A percentile compares a stretch with the other conserved stretches of the same genome.
phyloP scores from a whole-genome alignment of 2,888 invertebrate species.

The Trissonchulus sp. region DNA sequence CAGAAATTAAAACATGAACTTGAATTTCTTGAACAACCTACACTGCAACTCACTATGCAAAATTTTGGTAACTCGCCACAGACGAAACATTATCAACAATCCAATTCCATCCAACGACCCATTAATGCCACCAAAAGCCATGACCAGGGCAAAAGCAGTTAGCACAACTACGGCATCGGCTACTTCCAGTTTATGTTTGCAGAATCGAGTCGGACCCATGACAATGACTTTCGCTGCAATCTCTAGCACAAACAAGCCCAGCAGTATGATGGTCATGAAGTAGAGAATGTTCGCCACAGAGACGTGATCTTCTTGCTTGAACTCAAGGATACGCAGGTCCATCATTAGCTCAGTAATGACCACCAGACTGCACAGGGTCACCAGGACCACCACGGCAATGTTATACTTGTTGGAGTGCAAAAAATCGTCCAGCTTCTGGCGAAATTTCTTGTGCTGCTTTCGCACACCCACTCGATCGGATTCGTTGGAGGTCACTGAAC shows the following conservation, averaged over 20 bases:
- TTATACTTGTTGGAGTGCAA: constrained; percentile 23
- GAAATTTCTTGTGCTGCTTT: neutral
- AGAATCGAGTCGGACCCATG: constrained; percentile 50
- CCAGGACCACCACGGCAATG: constrained; percentile 53
- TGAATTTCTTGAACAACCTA: too few species aligned
- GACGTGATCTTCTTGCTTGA: constrained; percentile 35
- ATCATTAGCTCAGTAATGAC: constrained; percentile 55
- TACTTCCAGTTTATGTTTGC: constrained; percentile 54
- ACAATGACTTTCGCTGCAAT: constrained; percentile 52
- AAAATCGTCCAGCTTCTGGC: constrained; percentile 7
- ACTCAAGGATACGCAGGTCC: constrained; percentile 51
- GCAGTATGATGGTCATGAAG: constrained; percentile 51
- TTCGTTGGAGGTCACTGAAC: constrained; percentile 1
- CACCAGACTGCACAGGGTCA: constrained; percentile 53
- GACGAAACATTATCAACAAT: constrained; percentile 53
- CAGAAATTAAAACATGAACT: too few species aligned
- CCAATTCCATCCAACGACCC: constrained; percentile 52
- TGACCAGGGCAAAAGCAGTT: constrained; percentile 53
- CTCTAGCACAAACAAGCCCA: constrained; percentile 53
- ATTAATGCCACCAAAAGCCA: constrained; percentile 48
- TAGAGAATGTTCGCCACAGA: constrained; percentile 45
- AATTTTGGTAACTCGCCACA: constrained; percentile 56
- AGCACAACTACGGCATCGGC: constrained; percentile 55
- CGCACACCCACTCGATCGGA: neutral
- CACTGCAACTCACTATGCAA: constrained; percentile 55